Evolutionary conservation across 1,140 invertebrate genomes (phyloP), one percentile per base, ranked within the genome.

Genomic region (Grapholita molesta): DNA sequence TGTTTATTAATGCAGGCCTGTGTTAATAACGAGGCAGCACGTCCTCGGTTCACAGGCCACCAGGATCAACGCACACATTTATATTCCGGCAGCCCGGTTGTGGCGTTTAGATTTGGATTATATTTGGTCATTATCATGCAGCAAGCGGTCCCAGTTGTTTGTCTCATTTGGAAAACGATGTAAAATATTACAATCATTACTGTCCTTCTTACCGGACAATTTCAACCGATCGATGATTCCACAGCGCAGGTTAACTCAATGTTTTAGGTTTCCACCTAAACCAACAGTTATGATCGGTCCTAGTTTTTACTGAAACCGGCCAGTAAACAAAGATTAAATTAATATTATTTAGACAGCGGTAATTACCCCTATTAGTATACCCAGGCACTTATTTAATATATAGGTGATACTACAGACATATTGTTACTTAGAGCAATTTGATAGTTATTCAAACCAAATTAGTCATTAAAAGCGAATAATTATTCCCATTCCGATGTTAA

Each of bases 81-180:
- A 89, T 90, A 91, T 91, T 91, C 89, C 75, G 85, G 82, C 85
- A 83, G 83, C 77, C 81, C 77, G 76, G 77, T 80, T 79, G 76
- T 82, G 82, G 82, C 89, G 88, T 89, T 91, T 91, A 90, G 84
- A 91, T 90, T 89, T 91, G 86, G 89, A 91, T 91, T 90, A 91
- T 86, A 82, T 82, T 82, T 77, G 79, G 79, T 88, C 82, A 91
- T 91, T 91, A 84, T 88, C 80, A 91, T 91, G 86, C 89, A 83
- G 72, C 68, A 76, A 78, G 84, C 82, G 77, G 77, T 72, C 72
- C 68, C 66, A 74, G 79, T 83, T 80, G 76, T 83, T 85, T 83
- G 78, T 82, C 84, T 87, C 85, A 89, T 85, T 89, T 86, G 80
- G 79, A 78, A 82, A 83, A 83, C 84, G 76, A 88, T 86, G 85